Percentiles rank a stretch among this genome's conserved stretches.
Evolutionary conservation across 2,113 vertebrate species (phyloP).

Genomic region (Silurus asotus): DNA sequence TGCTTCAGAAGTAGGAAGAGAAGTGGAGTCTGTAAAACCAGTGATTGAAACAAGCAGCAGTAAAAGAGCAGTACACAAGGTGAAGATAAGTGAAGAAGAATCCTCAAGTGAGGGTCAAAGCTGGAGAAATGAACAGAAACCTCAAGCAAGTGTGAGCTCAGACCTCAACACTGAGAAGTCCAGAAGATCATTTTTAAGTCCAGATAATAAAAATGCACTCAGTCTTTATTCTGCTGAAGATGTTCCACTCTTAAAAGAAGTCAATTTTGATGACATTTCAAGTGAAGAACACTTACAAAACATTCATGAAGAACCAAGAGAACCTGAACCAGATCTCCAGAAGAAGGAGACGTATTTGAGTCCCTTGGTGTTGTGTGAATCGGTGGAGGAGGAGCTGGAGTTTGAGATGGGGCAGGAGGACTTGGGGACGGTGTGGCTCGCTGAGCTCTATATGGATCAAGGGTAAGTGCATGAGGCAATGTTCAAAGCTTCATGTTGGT

Average conservation of each 20-base stretch:
- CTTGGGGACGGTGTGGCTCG: constrained; percentile 70
- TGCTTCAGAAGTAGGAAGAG: constrained; percentile 50
- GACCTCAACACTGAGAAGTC: background rate
- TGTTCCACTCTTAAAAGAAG: constrained; percentile 52
- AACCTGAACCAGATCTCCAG: background rate
- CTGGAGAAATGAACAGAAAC: constrained; percentile 49
- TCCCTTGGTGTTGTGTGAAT: constrained; percentile 1
- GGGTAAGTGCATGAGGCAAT: constrained; percentile 40
- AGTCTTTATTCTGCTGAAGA: background rate
- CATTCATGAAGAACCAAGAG: constrained; percentile 3
- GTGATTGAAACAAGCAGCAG: constrained; percentile 34
- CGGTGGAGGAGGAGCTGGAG: constrained; percentile 65
- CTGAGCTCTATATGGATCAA: constrained; percentile 72
- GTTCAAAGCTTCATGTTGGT: background rate
- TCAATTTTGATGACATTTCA: constrained; percentile 59
- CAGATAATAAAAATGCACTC: constrained; percentile 4
- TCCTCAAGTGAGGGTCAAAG: constrained; percentile 48
- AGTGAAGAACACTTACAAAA: constrained; percentile 44
- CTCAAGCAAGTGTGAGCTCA: constrained; percentile 45
- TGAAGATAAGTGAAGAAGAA: constrained; percentile 55
- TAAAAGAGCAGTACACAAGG: background rate
- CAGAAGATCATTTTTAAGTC: background rate
- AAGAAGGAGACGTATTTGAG: constrained; percentile 1
- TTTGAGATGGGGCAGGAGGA: constrained; percentile 72
- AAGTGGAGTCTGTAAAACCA: constrained; percentile 1